Conservation (phyloP, 2,113 vertebrate genomes). For the Agelaius tricolor region DNA sequence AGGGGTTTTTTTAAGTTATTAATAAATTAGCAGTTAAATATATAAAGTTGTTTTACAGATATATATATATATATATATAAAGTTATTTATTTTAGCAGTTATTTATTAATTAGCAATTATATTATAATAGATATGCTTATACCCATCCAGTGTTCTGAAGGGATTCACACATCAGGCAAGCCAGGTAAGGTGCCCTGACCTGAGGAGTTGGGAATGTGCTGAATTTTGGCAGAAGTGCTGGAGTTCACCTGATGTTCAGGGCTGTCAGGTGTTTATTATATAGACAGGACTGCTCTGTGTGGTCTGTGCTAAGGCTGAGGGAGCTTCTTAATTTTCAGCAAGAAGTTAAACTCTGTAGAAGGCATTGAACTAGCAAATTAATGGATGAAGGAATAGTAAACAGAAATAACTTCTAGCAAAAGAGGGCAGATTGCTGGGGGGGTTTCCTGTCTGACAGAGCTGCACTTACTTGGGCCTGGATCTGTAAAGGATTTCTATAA, state of each 20-base stretch:
- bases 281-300: background rate
- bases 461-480: background rate
- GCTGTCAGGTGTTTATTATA: background rate
- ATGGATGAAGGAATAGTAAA: background rate
- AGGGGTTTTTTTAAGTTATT: fast-evolving
- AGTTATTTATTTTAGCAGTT: background rate
- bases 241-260: background rate
- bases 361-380: background rate
- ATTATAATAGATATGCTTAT: background rate
- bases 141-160: background rate
- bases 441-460: background rate
- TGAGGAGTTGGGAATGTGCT: background rate
- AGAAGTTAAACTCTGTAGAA: background rate
- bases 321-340: background rate
- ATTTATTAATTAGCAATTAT: background rate
- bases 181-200: background rate
- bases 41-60: too few species aligned
- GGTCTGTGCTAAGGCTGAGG: background rate
- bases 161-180: background rate
- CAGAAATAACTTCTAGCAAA: background rate
- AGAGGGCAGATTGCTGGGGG: background rate
- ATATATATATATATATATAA: too few species aligned
- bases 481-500: background rate
- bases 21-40: background rate
- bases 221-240: background rate